Evolutionary conservation across 2,888 invertebrate species (phyloP), one percentile per base, ranked within the genome.

Genomic region (Palloptera scutellata): DNA sequence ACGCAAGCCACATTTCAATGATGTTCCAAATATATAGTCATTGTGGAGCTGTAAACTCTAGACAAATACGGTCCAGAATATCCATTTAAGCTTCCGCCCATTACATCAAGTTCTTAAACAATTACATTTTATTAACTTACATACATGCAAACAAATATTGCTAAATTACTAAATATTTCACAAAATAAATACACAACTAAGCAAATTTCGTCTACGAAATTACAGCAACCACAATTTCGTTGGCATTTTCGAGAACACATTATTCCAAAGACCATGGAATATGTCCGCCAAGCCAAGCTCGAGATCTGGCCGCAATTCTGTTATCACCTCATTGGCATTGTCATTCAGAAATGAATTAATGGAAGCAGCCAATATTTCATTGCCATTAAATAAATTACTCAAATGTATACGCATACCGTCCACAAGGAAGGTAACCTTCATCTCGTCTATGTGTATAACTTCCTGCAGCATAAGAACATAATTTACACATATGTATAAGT

Each of bases 341-440:
- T 88, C 87, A 79, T 89, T 89, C 0, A 89, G 79, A 75, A 89
- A 89, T 3, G 84, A 81, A 72, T 89, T 89, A 13, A 89, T 86
- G 0, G 89, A 88, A 63, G 87, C 85, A 1, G 88, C 88, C 73
- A 90, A 81, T 69, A 89, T 85, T 78, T 88, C 87, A 75, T 90
- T 89, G 58, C 89, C 89, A 77, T 89, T 89, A 78, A 90, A 89
- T 11, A 89, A 84, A 80, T 89, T 89, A 61, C 86, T 86, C 19
- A 89, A 80, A 70, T 87, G 86, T 20, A 88, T 86, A 15, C 86
- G 85, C 84, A 89, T 86, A 4, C 83, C 82, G 12, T 86, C 85
- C 64, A 89, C 86, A 57, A 83, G 84, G 74, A 89, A 89, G 48
- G 86, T 86, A 0, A 89, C 88, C 71, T 86, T 85, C 87, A 89